A percentile compares a stretch with the other conserved stretches of the same genome.
Evolutionary conservation across 2,888 invertebrate genomes (phyloP).

Genomic region (Mesorhabditis spiculigera): DNA sequence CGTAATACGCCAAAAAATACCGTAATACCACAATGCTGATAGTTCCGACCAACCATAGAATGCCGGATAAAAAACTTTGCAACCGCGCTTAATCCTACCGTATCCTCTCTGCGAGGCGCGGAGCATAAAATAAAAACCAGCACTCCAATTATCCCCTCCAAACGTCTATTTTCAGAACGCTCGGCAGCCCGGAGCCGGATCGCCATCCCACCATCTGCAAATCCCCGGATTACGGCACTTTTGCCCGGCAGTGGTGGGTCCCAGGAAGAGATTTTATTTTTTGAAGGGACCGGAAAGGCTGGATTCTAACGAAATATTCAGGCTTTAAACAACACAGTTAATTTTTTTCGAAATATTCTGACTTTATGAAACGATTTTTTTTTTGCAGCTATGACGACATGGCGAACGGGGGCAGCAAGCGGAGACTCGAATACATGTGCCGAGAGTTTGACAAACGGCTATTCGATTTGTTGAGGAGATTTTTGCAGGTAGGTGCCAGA

Average conservation of each 20-base stretch:
- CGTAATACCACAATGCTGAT: no score
- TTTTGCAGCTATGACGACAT: neutral
- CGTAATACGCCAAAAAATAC: no score
- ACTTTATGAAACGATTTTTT: no score
- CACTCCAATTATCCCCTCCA: no score
- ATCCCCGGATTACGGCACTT: constrained; percentile 20
- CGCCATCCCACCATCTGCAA: constrained; percentile 36
- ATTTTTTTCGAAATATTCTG: no score
- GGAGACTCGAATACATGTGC: neutral
- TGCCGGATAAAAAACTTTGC: no score
- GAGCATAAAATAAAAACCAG: neutral
- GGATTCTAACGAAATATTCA: constrained; percentile 61
- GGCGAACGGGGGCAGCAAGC: neutral
- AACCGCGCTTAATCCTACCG: no score
- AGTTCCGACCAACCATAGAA: no score
- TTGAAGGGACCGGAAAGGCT: constrained; percentile 66
- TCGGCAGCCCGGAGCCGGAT: constrained; percentile 36
- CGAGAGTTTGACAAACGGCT: constrained; percentile 10
- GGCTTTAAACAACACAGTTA: constrained; percentile 59
- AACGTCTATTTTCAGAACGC: constrained; percentile 59
- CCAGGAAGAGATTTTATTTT: constrained; percentile 61
- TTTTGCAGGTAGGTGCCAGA: constrained; percentile 58
- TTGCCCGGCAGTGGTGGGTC: constrained; percentile 60
- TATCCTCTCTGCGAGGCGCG: neutral
- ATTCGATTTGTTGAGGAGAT: constrained; percentile 50